A percentile compares a stretch with the other conserved stretches of the same genome.
Evolutionary conservation across 2,888 invertebrate genomes (phyloP).

Genomic region (Dyspetes luteomarginatus): DNA sequence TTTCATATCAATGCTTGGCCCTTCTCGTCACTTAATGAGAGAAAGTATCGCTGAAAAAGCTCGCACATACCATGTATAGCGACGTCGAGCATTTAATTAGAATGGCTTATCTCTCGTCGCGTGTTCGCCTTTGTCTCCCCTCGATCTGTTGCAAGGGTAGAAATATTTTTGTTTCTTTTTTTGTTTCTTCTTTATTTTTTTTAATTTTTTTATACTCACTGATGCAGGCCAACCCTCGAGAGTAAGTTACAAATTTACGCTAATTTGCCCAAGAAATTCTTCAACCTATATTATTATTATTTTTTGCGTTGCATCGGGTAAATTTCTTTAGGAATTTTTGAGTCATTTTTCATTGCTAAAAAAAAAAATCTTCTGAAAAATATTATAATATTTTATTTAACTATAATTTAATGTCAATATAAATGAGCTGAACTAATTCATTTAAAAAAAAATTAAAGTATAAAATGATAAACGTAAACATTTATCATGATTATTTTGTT

Average conservation of each 20-base stretch:
- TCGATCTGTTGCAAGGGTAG: slow-evolving; percentile 41
- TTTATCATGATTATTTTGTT: no score
- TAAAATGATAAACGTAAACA: background rate
- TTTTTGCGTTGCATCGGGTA: background rate
- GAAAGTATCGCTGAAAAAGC: slow-evolving; percentile 31
- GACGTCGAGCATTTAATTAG: slow-evolving; percentile 72
- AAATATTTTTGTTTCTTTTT: slow-evolving; percentile 51
- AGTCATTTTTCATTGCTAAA: slow-evolving; percentile 10
- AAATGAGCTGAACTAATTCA: no score
- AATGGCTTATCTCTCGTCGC: slow-evolving; percentile 69
- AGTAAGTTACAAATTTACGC: slow-evolving; percentile 21
- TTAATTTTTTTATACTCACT: background rate
- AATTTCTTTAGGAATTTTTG: background rate
- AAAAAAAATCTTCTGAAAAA: background rate
- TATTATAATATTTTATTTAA: no score
- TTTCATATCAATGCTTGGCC: slow-evolving; percentile 8
- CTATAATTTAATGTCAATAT: no score
- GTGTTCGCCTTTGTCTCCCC: slow-evolving; percentile 56
- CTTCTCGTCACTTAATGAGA: slow-evolving; percentile 33
- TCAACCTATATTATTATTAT: background rate
- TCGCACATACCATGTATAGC: slow-evolving; percentile 58
- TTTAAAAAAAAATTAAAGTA: background rate
- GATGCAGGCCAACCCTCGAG: slow-evolving; percentile 20
- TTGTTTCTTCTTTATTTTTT: slow-evolving; percentile 10
- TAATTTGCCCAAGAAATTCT: slow-evolving; percentile 42